Percentiles rank a stretch among this genome's conserved stretches.
Evolutionary conservation across 2,888 invertebrate genomes (phyloP).

Genomic region (Cremastinae sp.): DNA sequence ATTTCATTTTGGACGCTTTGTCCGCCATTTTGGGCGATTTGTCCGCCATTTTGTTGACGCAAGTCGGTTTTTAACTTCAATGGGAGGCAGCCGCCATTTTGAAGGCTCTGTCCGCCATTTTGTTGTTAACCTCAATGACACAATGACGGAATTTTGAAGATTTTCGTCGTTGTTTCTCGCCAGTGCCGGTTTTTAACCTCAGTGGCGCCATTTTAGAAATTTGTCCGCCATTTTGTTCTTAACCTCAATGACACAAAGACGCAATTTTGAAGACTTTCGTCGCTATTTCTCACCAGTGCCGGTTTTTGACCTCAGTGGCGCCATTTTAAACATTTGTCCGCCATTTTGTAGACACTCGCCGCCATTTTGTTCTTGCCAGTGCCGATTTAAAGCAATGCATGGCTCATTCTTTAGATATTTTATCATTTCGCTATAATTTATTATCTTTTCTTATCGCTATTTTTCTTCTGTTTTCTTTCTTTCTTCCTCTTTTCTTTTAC

Average conservation of each 20-base stretch:
- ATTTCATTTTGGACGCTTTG: no score
- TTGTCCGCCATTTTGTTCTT: no score
- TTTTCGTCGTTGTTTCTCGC: no score
- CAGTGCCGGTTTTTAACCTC: background rate
- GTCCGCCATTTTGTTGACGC: background rate
- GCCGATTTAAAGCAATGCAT: background rate
- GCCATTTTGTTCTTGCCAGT: conserved; percentile 10
- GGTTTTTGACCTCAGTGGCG: no score
- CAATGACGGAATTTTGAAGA: no score
- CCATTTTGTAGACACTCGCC: background rate
- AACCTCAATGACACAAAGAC: no score
- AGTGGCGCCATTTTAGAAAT: conserved; percentile 28
- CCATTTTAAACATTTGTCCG: background rate
- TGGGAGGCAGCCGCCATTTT: conserved; percentile 11
- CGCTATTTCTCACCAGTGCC: no score
- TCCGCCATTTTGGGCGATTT: background rate
- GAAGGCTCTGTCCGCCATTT: background rate
- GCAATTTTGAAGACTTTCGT: no score
- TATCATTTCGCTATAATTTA: conserved; percentile 21
- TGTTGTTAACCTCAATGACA: no score
- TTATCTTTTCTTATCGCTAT: conserved; percentile 4
- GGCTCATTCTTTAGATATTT: conserved; percentile 7
- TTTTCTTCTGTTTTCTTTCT: conserved; percentile 44
- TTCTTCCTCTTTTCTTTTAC: conserved; percentile 60
- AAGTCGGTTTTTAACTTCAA: background rate